These are phyloP conservation scores for Crax fasciolata DNA, from an alignment of 2,797 vertebrate genomes.

Conservation along the genomic window DNA sequence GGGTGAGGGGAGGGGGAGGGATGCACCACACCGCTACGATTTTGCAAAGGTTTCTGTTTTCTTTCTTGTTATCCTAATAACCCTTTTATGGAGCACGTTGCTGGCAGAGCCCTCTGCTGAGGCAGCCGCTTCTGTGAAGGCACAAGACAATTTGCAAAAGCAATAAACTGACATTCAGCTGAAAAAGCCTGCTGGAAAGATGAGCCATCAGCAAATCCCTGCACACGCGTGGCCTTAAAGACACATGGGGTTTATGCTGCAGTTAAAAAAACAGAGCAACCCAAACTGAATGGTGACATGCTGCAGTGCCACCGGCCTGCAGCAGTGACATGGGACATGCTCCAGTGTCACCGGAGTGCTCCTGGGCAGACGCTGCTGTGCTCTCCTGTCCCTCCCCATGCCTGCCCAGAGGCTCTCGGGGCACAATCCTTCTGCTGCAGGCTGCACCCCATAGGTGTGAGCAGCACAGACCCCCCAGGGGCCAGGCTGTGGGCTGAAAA, in stretches of 20 bases:
- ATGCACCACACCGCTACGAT: conserved; percentile 49
- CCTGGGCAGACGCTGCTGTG: background rate
- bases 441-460: background rate
- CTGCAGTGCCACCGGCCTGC: background rate
- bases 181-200: conserved; percentile 73
- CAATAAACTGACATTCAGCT: conserved; percentile 78
- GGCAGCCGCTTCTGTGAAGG: conserved; percentile 75
- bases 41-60: conserved; percentile 79
- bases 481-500: background rate
- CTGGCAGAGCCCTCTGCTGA: conserved; percentile 78
- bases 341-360: accelerated
- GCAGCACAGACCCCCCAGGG: background rate
- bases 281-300: background rate
- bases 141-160: conserved; percentile 80
- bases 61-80: conserved; percentile 80
- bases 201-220: conserved; percentile 78
- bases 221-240: conserved; percentile 69
- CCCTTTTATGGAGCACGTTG: conserved; percentile 71
- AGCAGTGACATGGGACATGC: background rate
- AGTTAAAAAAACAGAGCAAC: background rate
- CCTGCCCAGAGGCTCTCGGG: background rate
- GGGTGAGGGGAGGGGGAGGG: background rate
- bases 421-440: too few species aligned
- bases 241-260: conserved; percentile 43
- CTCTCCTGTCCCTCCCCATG: background rate